phyloP scores from a whole-genome alignment of 2,888 invertebrate species.

The Orthosia cruda region DNA sequence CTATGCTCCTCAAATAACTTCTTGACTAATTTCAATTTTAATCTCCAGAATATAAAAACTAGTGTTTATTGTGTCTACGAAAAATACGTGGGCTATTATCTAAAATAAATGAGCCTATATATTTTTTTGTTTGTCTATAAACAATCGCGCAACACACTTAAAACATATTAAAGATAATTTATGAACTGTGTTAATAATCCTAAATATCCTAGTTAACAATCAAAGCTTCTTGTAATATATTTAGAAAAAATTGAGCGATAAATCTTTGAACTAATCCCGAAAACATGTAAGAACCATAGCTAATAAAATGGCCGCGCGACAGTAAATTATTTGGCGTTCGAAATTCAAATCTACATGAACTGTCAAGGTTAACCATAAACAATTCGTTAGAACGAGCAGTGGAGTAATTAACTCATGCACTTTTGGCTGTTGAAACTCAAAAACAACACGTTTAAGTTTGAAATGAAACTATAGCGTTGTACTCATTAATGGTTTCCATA shows the following conservation, averaged over 20 bases:
- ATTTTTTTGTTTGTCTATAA: slow-evolving; percentile 47
- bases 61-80: slow-evolving; percentile 31
- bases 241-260: slow-evolving; percentile 43
- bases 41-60: slow-evolving; percentile 18
- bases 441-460: slow-evolving; percentile 59
- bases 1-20: neutral
- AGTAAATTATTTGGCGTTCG: slow-evolving; percentile 27
- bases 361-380: slow-evolving; percentile 49
- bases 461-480: slow-evolving; percentile 62
- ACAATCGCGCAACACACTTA: slow-evolving; percentile 43
- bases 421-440: slow-evolving; percentile 46
- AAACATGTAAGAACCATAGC: slow-evolving; percentile 29
- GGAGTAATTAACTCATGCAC: slow-evolving; percentile 53
- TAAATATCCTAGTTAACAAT: slow-evolving; percentile 54
- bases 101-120: slow-evolving; percentile 26
- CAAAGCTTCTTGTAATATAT: slow-evolving; percentile 33
- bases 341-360: slow-evolving; percentile 45
- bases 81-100: slow-evolving; percentile 32
- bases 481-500: slow-evolving; percentile 60
- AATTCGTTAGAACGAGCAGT: slow-evolving; percentile 47
- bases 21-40: slow-evolving; percentile 10
- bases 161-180: slow-evolving; percentile 58
- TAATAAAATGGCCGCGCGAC: slow-evolving; percentile 27
- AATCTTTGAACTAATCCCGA: slow-evolving; percentile 34
- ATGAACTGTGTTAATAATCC: slow-evolving; percentile 37